phyloP scores from a whole-genome alignment of 2,113 vertebrate species.

The Bungarus multicinctus region DNA sequence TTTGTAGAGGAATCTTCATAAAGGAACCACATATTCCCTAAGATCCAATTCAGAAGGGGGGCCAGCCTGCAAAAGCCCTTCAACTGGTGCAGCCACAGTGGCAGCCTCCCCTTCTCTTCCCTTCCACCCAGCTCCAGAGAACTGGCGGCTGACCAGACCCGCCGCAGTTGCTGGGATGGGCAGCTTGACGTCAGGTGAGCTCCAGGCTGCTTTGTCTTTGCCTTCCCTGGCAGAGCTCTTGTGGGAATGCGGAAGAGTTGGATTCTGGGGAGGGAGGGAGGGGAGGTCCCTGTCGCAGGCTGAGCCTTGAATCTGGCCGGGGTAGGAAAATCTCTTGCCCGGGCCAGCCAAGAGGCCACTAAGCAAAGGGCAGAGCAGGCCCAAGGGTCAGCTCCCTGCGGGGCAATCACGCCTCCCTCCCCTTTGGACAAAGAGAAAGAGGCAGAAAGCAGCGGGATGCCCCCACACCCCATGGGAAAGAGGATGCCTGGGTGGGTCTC shows the following conservation, averaged over 20 bases:
- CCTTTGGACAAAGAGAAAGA: not conserved
- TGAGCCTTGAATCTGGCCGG: not conserved
- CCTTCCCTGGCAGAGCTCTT: fast-evolving
- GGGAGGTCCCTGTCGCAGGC: fast-evolving
- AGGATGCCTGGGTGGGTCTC: not conserved
- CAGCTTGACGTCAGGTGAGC: not conserved
- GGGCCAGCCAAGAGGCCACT: not conserved
- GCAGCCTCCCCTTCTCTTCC: not conserved
- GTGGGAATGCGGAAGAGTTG: not conserved
- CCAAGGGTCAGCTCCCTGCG: not conserved
- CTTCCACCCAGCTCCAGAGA: not conserved
- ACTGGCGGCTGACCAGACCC: not conserved
- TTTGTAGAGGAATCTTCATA: not conserved
- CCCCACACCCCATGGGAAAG: not conserved
- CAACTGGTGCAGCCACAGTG: not conserved
- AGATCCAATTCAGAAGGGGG: slow-evolving; percentile 29
- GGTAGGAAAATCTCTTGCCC: not conserved
- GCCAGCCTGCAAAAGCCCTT: slow-evolving; percentile 19
- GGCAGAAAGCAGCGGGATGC: not conserved
- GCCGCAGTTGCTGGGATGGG: not conserved
- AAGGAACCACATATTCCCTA: slow-evolving; percentile 14
- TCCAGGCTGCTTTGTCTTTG: not conserved
- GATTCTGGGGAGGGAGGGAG: fast-evolving
- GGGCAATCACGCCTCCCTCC: not conserved
- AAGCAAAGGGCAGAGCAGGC: not conserved